Conservation (phyloP, 2,888 invertebrate species). For the Idaea straminata region DNA sequence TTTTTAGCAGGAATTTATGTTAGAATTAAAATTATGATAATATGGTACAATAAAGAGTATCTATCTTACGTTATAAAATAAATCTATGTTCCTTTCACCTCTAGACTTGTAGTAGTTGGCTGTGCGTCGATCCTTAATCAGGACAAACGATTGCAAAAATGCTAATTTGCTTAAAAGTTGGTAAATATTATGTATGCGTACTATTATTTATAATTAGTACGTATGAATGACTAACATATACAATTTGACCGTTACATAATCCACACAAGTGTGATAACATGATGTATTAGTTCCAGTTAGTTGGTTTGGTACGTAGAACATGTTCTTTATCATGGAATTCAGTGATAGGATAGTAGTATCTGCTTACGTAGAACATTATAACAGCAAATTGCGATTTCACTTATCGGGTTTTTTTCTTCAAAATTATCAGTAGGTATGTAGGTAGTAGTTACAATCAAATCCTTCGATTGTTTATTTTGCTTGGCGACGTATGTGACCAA, state of each 20-base stretch:
- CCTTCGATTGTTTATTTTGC: background rate
- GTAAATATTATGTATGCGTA: background rate
- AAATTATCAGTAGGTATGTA: background rate
- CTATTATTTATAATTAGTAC: background rate
- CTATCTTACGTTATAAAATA: too few relatives aligned
- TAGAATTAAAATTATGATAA: too few relatives aligned
- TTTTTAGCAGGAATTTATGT: too few relatives aligned
- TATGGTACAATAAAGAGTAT: too few relatives aligned
- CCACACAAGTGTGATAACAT: slow-evolving; percentile 28
- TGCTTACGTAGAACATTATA: slow-evolving; percentile 8
- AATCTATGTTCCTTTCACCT: too few relatives aligned
- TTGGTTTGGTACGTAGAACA: slow-evolving; percentile 8
- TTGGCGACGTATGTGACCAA: background rate
- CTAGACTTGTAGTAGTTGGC: too few relatives aligned
- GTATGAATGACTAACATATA: slow-evolving; percentile 3
- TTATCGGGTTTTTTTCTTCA: slow-evolving; percentile 5
- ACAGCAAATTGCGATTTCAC: background rate
- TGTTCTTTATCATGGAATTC: slow-evolving; percentile 16
- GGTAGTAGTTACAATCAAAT: background rate
- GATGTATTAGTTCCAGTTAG: slow-evolving; percentile 32
- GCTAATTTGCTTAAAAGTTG: background rate
- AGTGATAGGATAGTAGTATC: slow-evolving; percentile 15
- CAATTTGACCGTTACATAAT: slow-evolving; percentile 20
- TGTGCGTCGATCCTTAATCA: too few relatives aligned
- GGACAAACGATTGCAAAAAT: too few relatives aligned